Base-by-base conservation (phyloP, 2,797 vertebrate species). In the Denticeps clupeoides region DNA sequence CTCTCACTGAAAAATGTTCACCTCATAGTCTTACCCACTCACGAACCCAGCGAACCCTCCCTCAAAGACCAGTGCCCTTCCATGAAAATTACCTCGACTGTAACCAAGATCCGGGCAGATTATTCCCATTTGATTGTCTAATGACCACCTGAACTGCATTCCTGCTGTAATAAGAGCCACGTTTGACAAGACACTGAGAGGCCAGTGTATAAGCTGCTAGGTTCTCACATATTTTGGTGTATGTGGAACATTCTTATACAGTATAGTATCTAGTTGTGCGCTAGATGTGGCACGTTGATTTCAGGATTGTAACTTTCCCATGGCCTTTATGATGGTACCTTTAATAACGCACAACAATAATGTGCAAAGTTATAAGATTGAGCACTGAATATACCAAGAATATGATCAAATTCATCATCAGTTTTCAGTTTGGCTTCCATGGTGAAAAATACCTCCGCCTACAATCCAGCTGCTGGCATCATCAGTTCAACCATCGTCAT, bases 121-220 rank as follows among this genome's bases (percentile, higher is more conserved):
- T 79, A 77, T 75, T 70, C 66, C 71, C 62, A 75, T 76, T 75
- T 78, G 72, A 81, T 74, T 78, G 71, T 71, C 63, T 79, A 77
- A 75, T 75, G 77, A 73, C 65, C 62, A 61, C 62, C 68, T 73
- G 71, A 81, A 78, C 75, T 67, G 71, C 64, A 75, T 73, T 62
- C 55, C 62, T 63, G 42, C 51, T 47, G 64, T 72, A 75, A 72
- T 73, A 68, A 64, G 66, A 72, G 53, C 43, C 47, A 50, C 51
- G 45, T 68, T 66, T 65, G 60, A 72, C 71, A 66, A 70, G 59
- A 47, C 35, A 50, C 59, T 60, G 61, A 63, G 56, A 56, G 61
- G 62, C 61, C 58, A 51, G 37, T 41, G 55, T 65, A 58, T 76
- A 71, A 46, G 53, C 64, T 58, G 58, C 48, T 59, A 56, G 54